A percentile compares a stretch with the other conserved stretches of the same genome.
These are phyloP conservation scores for Babylonia areolata DNA, from an alignment of 1,140 invertebrate genomes.

Conservation along the genomic window DNA sequence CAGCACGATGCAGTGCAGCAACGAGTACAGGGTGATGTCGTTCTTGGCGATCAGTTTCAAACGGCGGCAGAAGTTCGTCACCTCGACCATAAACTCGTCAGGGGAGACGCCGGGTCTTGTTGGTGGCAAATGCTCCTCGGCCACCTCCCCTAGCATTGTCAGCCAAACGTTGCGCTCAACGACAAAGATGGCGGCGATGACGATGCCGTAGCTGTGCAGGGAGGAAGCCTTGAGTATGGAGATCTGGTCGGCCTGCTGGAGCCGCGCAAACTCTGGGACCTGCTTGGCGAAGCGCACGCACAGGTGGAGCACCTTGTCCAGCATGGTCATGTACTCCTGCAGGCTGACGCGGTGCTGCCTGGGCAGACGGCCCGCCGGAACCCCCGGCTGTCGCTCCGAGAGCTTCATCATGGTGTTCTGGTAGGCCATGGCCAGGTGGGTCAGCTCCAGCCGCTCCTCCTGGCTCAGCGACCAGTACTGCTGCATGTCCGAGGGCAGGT, in stretches of 20 bases:
- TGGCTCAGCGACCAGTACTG: conserved; percentile 21
- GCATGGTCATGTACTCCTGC: not conserved
- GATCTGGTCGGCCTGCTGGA: conserved; percentile 21
- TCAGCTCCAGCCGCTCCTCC: conserved; percentile 5
- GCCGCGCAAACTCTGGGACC: conserved; percentile 20
- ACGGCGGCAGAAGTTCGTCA: conserved; percentile 38
- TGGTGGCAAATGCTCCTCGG: no score
- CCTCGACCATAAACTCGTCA: conserved; percentile 60
- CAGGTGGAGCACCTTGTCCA: not conserved
- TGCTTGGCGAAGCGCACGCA: not conserved
- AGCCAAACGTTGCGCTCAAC: not conserved
- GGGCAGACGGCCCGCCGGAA: not conserved
- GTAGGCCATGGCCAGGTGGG: conserved; percentile 14
- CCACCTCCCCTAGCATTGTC: not conserved
- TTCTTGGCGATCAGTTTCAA: conserved; percentile 10
- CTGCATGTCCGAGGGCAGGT: conserved; percentile 34
- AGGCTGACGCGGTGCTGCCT: not conserved
- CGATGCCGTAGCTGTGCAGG: not conserved
- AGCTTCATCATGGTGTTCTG: conserved; percentile 5
- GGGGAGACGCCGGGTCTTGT: not conserved
- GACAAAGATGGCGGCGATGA: not conserved
- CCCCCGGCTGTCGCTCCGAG: not conserved
- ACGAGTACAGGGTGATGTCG: conserved; percentile 6
- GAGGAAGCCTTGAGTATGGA: conserved; percentile 20
- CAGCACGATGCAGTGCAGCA: no score